phyloP scores from a whole-genome alignment of 2,113 vertebrate genomes.

The Chaetorhynchus papuensis region DNA sequence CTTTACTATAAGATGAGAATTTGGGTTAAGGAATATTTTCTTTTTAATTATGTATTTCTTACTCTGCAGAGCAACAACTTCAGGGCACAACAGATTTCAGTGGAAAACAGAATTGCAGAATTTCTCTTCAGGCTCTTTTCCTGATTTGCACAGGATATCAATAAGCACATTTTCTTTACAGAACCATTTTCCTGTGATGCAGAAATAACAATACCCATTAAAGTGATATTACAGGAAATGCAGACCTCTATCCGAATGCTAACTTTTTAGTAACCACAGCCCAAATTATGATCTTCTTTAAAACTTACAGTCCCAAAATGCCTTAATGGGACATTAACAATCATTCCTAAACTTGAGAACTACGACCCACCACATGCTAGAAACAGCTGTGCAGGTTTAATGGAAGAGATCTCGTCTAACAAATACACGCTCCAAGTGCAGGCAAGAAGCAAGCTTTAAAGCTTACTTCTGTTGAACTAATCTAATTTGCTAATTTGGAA shows the following conservation, averaged over 20 bases:
- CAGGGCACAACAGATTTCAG: not conserved
- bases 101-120: not conserved
- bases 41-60: not conserved
- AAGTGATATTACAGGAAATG: not conserved
- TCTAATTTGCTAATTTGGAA: not conserved
- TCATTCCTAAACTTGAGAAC: not conserved
- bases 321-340: not conserved
- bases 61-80: not conserved
- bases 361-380: not conserved
- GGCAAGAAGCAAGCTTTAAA: not conserved
- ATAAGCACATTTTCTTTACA: slow-evolving; percentile 7
- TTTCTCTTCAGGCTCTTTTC: not conserved
- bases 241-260: not conserved
- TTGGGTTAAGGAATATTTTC: not conserved
- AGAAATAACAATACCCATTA: not conserved
- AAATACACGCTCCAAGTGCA: not conserved
- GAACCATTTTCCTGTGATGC: not conserved
- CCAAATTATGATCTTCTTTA: not conserved
- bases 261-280: not conserved
- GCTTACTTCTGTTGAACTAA: not conserved
- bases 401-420: not conserved
- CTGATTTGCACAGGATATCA: not conserved
- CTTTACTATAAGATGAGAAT: not conserved
- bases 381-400: not conserved
- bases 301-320: not conserved